Conservation (phyloP, 2,888 invertebrate species). For the Cataglyphis albicans region DNA sequence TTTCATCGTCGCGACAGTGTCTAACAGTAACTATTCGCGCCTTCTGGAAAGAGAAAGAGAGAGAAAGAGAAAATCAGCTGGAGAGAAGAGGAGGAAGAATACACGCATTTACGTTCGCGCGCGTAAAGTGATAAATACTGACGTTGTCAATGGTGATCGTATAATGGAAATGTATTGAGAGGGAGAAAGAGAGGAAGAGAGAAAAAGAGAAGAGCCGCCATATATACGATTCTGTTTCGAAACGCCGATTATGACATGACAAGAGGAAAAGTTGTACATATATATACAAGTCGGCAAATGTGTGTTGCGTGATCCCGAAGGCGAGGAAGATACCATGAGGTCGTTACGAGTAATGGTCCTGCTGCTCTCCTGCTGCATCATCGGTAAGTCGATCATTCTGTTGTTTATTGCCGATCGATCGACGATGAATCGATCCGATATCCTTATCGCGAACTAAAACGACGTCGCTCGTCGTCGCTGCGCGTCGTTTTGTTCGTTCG, state of each 20-base stretch:
- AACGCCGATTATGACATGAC: slow-evolving; percentile 73
- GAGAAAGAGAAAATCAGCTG: slow-evolving; percentile 38
- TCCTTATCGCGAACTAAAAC: slow-evolving; percentile 16
- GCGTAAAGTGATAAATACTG: slow-evolving; percentile 73
- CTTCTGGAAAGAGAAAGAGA: slow-evolving; percentile 8
- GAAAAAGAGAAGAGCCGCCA: slow-evolving; percentile 3
- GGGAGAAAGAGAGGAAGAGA: slow-evolving; percentile 13
- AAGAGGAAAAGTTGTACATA: slow-evolving; percentile 50
- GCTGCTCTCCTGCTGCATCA: slow-evolving; percentile 78
- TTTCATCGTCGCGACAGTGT: slow-evolving; percentile 34
- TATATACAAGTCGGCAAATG: slow-evolving; percentile 3
- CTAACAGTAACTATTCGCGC: slow-evolving; percentile 8
- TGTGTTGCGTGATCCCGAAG: slow-evolving; percentile 66
- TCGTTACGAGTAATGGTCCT: slow-evolving; percentile 73
- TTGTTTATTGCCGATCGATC: slow-evolving; percentile 54
- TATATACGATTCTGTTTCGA: slow-evolving; percentile 35
- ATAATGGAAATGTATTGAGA: slow-evolving; percentile 79
- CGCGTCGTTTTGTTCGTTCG: slow-evolving; percentile 22
- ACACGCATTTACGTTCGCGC: slow-evolving; percentile 67
- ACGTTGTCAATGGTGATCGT: slow-evolving; percentile 53
- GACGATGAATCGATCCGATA: slow-evolving; percentile 30
- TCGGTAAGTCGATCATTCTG: slow-evolving; percentile 79
- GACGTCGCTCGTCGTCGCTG: neutral
- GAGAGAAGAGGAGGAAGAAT: slow-evolving; percentile 46
- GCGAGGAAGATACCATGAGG: slow-evolving; percentile 75